Conservation (phyloP, 2,888 invertebrate genomes). For the Acanthoscelides obtectus region DNA sequence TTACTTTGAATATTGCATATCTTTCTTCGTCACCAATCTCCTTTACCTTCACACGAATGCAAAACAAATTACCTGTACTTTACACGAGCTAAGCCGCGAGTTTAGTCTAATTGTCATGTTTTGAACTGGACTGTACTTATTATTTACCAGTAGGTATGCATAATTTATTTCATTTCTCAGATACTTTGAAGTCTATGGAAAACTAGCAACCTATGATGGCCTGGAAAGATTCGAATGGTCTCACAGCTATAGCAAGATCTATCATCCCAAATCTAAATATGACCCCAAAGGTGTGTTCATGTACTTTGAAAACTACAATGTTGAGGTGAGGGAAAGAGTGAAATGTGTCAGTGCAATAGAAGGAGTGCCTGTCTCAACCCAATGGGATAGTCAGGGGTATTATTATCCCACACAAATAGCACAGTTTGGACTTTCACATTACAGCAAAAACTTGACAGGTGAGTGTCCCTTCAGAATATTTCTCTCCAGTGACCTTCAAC, state of each 20-base stretch:
- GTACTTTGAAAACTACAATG: constrained; percentile 97
- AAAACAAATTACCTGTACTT: too few relatives aligned
- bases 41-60: too few relatives aligned
- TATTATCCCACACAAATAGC: constrained; percentile 98
- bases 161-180: neutral
- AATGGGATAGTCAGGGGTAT: constrained; percentile 95
- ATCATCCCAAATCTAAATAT: constrained; percentile 84
- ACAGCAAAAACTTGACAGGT: constrained; percentile 81
- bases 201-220: constrained; percentile 67
- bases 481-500: too few relatives aligned
- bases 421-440: constrained; percentile 96
- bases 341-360: constrained; percentile 92
- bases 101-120: too few relatives aligned
- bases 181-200: constrained; percentile 93
- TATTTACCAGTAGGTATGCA: too few relatives aligned
- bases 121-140: too few relatives aligned
- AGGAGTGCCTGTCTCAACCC: constrained; percentile 93
- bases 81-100: too few relatives aligned
- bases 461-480: too few relatives aligned
- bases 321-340: constrained; percentile 78
- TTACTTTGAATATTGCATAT: too few relatives aligned
- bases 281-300: constrained; percentile 88
- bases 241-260: constrained; percentile 89
- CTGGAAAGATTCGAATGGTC: constrained; percentile 89
- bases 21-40: too few relatives aligned